phyloP scores from a whole-genome alignment of 2,888 invertebrate genomes.

The Dorcus parallelipipedus region DNA sequence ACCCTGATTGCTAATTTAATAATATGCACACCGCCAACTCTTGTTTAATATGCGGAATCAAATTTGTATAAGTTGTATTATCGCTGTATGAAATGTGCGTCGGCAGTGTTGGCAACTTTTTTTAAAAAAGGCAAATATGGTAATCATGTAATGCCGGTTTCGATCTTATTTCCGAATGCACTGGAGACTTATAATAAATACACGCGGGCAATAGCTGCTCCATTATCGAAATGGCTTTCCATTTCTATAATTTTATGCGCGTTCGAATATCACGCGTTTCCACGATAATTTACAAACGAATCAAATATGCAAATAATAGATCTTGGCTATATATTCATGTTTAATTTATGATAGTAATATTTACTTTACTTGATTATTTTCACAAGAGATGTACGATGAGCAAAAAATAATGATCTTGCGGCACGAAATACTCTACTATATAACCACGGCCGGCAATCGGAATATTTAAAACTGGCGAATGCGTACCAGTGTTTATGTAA shows the following conservation, averaged over 20 bases:
- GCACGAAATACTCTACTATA: slow-evolving; percentile 36
- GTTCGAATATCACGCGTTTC: slow-evolving; percentile 18
- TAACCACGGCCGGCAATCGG: slow-evolving; percentile 32
- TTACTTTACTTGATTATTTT: slow-evolving; percentile 50
- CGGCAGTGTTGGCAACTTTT: neutral
- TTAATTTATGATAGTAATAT: slow-evolving; percentile 50
- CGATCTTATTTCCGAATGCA: neutral
- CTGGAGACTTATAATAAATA: slow-evolving; percentile 15
- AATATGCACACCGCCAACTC: slow-evolving; percentile 48
- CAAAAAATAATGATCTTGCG: slow-evolving; percentile 40
- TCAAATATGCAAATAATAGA: slow-evolving; percentile 50
- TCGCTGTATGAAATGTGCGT: neutral
- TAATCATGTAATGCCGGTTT: neutral
- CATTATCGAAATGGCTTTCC: slow-evolving; percentile 32
- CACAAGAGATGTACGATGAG: slow-evolving; percentile 23
- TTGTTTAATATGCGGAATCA: slow-evolving; percentile 51
- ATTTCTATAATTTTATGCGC: slow-evolving; percentile 34
- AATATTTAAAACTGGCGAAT: slow-evolving; percentile 27
- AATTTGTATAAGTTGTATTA: slow-evolving; percentile 55
- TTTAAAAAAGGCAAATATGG: neutral
- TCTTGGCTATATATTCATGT: slow-evolving; percentile 44
- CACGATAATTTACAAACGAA: slow-evolving; percentile 34
- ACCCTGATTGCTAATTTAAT: slow-evolving; percentile 48
- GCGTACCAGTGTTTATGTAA: slow-evolving; percentile 24
- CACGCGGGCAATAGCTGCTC: slow-evolving; percentile 22